Evolutionary conservation across 2,113 vertebrate genomes (phyloP).

Genomic region (Cyprinus carpio): DNA sequence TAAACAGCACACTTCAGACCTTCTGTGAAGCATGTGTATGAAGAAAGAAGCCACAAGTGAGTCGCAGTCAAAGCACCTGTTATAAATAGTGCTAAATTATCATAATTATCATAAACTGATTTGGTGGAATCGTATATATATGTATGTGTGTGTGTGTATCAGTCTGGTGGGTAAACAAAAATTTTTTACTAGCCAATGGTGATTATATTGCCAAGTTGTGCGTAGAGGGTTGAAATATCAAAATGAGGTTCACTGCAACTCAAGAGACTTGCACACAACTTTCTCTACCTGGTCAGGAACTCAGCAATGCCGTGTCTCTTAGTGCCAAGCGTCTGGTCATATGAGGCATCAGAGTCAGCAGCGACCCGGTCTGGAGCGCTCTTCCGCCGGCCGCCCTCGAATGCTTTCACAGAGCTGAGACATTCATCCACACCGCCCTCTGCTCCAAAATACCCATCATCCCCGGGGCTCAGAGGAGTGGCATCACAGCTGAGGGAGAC

Average conservation of each 20-base stretch:
- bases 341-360: constrained; percentile 44
- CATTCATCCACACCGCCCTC: constrained; percentile 69
- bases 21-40: background rate
- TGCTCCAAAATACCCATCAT: constrained; percentile 65
- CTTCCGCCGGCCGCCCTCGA: constrained; percentile 81
- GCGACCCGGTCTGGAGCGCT: constrained; percentile 79
- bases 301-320: constrained; percentile 84
- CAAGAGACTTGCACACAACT: background rate
- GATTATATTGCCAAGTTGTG: too few species aligned
- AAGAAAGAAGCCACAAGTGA: background rate
- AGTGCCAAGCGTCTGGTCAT: constrained; percentile 69
- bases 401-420: constrained; percentile 71
- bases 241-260: background rate
- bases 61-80: background rate
- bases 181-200: too few species aligned
- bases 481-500: constrained; percentile 77
- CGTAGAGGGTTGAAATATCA: too few species aligned
- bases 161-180: too few species aligned
- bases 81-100: too few species aligned
- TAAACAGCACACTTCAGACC: background rate
- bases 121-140: too few species aligned
- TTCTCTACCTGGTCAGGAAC: constrained; percentile 88
- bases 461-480: constrained; percentile 69
- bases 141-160: too few species aligned
- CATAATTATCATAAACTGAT: too few species aligned